These are phyloP conservation scores for Leptura quadrifasciata DNA, from an alignment of 2,888 invertebrate genomes.

Conservation along the genomic window DNA sequence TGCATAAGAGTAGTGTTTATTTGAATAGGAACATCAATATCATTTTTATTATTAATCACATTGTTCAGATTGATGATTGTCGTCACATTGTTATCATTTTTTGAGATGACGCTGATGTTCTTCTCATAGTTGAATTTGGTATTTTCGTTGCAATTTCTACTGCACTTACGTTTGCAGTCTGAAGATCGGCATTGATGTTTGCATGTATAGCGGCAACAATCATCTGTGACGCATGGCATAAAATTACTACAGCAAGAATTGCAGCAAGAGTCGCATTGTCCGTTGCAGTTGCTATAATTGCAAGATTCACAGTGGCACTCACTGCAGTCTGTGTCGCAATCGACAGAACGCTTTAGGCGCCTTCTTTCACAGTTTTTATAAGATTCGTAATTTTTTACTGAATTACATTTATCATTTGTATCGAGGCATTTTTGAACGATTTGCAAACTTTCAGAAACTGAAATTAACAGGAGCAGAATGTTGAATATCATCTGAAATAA, in stretches of 20 bases:
- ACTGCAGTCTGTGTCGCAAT: conserved; percentile 61
- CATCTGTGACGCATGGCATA: conserved; percentile 63
- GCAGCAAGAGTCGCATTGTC: conserved; percentile 61
- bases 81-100: conserved; percentile 66
- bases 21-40: conserved; percentile 71
- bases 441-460: no score
- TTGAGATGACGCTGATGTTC: conserved; percentile 17
- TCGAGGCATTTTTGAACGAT: not conserved
- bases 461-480: no score
- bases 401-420: not conserved
- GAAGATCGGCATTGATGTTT: conserved; percentile 68
- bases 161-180: conserved; percentile 67
- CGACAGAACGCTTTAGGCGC: conserved; percentile 42
- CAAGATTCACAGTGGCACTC: conserved; percentile 68
- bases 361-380: not conserved
- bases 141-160: conserved; percentile 62
- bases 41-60: conserved; percentile 71
- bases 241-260: conserved; percentile 61
- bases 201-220: conserved; percentile 71
- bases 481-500: no score
- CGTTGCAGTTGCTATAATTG: conserved; percentile 55
- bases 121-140: conserved; percentile 42
- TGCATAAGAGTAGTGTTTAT: conserved; percentile 71
- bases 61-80: conserved; percentile 72
- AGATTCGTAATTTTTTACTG: not conserved